A percentile compares a stretch with the other conserved stretches of the same genome.
Conservation (phyloP, 2,797 vertebrate species). For the Pygocentrus nattereri region DNA sequence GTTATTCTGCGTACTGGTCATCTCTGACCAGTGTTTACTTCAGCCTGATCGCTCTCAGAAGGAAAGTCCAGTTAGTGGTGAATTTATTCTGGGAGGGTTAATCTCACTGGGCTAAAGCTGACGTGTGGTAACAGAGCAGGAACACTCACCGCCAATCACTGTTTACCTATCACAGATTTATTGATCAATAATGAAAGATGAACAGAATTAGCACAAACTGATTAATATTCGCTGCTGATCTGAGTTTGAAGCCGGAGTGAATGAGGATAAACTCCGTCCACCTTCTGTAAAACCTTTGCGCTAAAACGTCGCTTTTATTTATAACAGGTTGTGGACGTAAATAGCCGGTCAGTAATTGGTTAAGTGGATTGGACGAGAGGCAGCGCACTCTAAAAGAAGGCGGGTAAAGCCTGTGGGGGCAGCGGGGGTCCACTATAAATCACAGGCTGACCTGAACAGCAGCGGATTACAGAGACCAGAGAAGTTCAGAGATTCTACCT, state of each 20-base stretch:
- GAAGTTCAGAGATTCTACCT: not conserved
- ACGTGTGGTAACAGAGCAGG: not conserved
- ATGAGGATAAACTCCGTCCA: not conserved
- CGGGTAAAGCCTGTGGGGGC: conserved; percentile 55
- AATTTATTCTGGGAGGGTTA: conserved; percentile 6
- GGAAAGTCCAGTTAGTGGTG: not conserved
- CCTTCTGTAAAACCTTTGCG: not conserved
- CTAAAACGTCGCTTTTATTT: conserved; percentile 62
- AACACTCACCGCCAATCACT: too few species aligned
- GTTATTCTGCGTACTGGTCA: not conserved
- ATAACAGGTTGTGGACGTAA: conserved; percentile 70
- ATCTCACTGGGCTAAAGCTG: not conserved
- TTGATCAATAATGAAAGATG: not conserved
- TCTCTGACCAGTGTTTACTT: not conserved
- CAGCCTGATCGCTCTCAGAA: not conserved
- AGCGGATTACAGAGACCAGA: conserved; percentile 41
- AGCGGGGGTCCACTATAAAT: conserved; percentile 71
- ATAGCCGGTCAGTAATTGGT: conserved; percentile 68
- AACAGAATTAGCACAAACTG: not conserved
- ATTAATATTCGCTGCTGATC: not conserved
- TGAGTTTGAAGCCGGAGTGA: not conserved
- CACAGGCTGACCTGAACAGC: conserved; percentile 38
- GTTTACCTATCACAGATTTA: not conserved
- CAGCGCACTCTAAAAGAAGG: conserved; percentile 59
- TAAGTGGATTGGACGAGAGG: conserved; percentile 76